A percentile compares a stretch with the other conserved stretches of the same genome.
phyloP scores from a whole-genome alignment of 2,113 vertebrate species.

The Quiscalus mexicanus region DNA sequence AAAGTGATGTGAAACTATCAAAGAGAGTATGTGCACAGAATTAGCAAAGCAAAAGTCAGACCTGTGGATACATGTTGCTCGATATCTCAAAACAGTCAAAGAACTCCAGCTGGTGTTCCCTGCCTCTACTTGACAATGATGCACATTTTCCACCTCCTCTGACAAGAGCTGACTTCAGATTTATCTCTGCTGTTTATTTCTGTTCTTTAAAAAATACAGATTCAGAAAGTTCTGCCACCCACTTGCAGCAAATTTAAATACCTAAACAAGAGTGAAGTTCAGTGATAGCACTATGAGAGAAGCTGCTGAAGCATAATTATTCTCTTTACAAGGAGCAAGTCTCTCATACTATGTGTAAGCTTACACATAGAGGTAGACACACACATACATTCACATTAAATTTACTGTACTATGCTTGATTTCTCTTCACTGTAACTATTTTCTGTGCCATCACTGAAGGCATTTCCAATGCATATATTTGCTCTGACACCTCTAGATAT shows the following conservation, averaged over 20 bases:
- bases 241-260: conserved; percentile 37
- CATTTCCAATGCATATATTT: background rate
- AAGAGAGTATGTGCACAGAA: background rate
- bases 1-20: background rate
- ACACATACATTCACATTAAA: background rate
- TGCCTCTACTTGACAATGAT: background rate
- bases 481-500: background rate
- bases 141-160: background rate
- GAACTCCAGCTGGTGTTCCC: background rate
- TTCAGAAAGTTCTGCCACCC: background rate
- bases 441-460: background rate
- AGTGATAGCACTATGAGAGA: background rate
- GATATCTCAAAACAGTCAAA: background rate
- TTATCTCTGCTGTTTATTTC: background rate
- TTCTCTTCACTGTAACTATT: background rate
- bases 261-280: background rate
- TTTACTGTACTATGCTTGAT: background rate
- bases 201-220: background rate
- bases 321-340: background rate
- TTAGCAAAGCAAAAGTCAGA: background rate
- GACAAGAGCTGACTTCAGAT: background rate
- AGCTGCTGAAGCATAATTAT: background rate
- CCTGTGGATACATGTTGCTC: background rate
- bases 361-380: background rate
- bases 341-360: background rate